phyloP scores from a whole-genome alignment of 2,888 invertebrate genomes.

The Hofmannophila pseudospretella region DNA sequence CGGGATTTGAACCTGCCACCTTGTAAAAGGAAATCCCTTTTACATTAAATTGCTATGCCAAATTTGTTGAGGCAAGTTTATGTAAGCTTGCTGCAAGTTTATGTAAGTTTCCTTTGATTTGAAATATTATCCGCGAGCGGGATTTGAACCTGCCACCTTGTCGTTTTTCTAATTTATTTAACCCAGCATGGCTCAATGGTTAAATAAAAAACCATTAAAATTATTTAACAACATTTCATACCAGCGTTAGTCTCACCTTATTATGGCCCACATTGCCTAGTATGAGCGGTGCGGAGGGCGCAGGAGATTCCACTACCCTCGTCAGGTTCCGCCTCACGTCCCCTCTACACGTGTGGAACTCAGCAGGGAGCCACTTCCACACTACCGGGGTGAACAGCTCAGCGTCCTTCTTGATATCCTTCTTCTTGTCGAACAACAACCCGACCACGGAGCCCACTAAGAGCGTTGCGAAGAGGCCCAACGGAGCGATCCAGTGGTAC shows the following conservation, averaged over 20 bases:
- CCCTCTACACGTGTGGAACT: slow-evolving; percentile 40
- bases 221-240: too few species aligned
- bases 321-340: slow-evolving; percentile 27
- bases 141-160: not conserved
- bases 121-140: not conserved
- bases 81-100: too few species aligned
- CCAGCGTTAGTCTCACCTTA: slow-evolving; percentile 3
- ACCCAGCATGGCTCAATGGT: too few species aligned
- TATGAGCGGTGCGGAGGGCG: slow-evolving; percentile 49
- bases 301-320: slow-evolving; percentile 15
- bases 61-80: too few species aligned
- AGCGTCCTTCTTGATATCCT: slow-evolving; percentile 44
- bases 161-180: too few species aligned
- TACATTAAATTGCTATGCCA: too few species aligned
- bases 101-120: too few species aligned
- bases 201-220: too few species aligned
- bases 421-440: slow-evolving; percentile 44
- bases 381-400: slow-evolving; percentile 59
- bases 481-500: slow-evolving; percentile 89
- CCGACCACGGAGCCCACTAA: slow-evolving; percentile 82
- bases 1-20: too few species aligned
- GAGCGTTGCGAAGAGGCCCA: slow-evolving; percentile 82
- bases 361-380: slow-evolving; percentile 48
- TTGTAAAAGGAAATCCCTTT: too few species aligned
- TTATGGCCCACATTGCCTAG: slow-evolving; percentile 14